Percentiles rank a stretch among this genome's conserved stretches.
phyloP scores from a whole-genome alignment of 2,797 vertebrate species.

The Phaenicophaeus curvirostris region DNA sequence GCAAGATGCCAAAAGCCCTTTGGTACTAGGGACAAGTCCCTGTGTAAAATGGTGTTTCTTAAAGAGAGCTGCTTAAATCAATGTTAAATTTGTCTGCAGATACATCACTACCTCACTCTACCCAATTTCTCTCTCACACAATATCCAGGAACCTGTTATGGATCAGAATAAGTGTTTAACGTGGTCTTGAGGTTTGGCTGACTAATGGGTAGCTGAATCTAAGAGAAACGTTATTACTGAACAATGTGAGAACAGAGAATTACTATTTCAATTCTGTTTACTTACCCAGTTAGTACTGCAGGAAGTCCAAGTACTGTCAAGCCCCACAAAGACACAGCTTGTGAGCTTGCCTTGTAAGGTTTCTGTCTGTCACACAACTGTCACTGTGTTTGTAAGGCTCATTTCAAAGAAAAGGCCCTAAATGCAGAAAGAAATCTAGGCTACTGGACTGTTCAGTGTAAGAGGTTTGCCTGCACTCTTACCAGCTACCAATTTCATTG shows the following conservation, averaged over 20 bases:
- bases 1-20: not conserved
- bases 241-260: not conserved
- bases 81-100: not conserved
- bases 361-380: not conserved
- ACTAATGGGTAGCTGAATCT: not conserved
- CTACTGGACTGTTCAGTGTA: not conserved
- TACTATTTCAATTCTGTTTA: not conserved
- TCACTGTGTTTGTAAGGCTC: not conserved
- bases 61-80: not conserved
- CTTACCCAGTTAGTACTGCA: not conserved
- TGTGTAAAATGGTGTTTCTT: not conserved
- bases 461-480: not conserved
- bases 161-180: not conserved
- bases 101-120: fast-evolving
- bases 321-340: not conserved
- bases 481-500: not conserved
- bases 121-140: not conserved
- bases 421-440: not conserved
- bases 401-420: not conserved
- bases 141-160: not conserved
- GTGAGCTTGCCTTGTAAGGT: not conserved
- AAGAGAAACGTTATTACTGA: not conserved
- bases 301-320: not conserved
- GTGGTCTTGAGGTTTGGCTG: not conserved
- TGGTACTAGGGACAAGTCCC: not conserved